Percentiles rank a stretch among this genome's conserved stretches.
phyloP scores from a whole-genome alignment of 2,888 invertebrate species.

The Rhogogaster chlorosoma region DNA sequence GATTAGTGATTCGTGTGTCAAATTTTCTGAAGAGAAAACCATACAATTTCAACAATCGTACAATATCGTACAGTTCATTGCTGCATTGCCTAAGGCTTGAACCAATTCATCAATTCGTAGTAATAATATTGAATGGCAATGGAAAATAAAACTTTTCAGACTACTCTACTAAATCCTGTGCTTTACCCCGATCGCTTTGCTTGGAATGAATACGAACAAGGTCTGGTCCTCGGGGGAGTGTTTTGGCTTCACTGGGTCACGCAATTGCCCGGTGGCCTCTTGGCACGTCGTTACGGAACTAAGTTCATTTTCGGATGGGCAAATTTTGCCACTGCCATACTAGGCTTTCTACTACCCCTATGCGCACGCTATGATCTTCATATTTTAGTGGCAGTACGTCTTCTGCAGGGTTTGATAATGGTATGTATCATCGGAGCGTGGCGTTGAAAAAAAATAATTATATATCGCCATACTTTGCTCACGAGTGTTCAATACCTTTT shows the following conservation, averaged over 20 bases:
- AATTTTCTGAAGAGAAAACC: background rate
- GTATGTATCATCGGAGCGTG: constrained; percentile 76
- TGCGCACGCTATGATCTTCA: constrained; percentile 81
- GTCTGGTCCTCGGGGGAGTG: constrained; percentile 83
- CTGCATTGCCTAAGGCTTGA: background rate
- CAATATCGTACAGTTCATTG: background rate
- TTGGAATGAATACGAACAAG: constrained; percentile 85
- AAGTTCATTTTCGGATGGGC: constrained; percentile 85
- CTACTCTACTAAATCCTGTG: background rate
- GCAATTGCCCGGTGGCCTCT: constrained; percentile 86
- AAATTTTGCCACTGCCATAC: constrained; percentile 82
- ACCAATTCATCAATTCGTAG: background rate
- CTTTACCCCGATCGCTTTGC: constrained; percentile 75
- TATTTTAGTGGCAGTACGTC: constrained; percentile 81
- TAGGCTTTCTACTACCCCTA: constrained; percentile 85
- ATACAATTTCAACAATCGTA: background rate
- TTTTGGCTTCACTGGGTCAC: constrained; percentile 87
- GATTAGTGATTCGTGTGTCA: background rate
- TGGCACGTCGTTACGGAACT: constrained; percentile 85
- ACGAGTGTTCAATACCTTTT: background rate
- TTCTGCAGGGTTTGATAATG: constrained; percentile 85
- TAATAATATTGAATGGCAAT: background rate
- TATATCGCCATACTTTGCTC: constrained; percentile 56
- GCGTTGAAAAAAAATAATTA: background rate
- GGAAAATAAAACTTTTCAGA: background rate